Base-by-base conservation (phyloP, 2,113 vertebrate species). In the Cynopterus brachyotis region DNA sequence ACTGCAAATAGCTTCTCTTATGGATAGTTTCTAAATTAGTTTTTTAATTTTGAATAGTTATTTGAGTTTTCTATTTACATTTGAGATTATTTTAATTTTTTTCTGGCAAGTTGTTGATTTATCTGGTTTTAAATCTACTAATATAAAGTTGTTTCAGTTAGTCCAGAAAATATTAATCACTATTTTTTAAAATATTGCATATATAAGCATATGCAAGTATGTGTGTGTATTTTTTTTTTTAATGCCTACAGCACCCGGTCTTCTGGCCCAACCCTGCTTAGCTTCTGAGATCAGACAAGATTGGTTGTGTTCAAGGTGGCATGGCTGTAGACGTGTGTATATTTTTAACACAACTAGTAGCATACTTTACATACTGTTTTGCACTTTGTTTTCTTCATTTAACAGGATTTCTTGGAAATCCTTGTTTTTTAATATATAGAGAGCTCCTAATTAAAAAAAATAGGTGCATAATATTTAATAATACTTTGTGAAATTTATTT, bases 51-150 rank as follows among this genome's bases (percentile, higher is more conserved):
- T 9, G n/a, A 35, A 50, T 83, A 22, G 35, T 81, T 95, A 95
- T 32, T 82, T 20, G 59, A 50, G 11, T 75, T 92, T 96, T 96
- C 30, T 78, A 6, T 82, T 83, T 76, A n/a, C 35, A 87, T 92
- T 75, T 95, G 35, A 92, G 9, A 80, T 59, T 6, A 66, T 67
- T 92, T 80, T 81, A 42, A 67, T 35, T 45, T 67, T 82, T 85
- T 64, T 35, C 53, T 72, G n/a, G 11, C 37, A 95, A 45, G 32
- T 67, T 94, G 32, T 24, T 82, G 35, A 82, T 73, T 66, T 66
- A 95, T 64, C 37, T 85, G 22, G 37, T 45, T 95, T 45, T 73
- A 88, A 59, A 59, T 75, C 8, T 92, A 37, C 45, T 64, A 35
- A 62, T 70, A 64, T 57, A 66, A 72, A 86, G 15, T 80, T 83